Percentiles rank a stretch among this genome's conserved stretches.
Evolutionary conservation across 92 coral and sea anemone genomes (phyloP).

Genomic region (Palythoa grandiflora): DNA sequence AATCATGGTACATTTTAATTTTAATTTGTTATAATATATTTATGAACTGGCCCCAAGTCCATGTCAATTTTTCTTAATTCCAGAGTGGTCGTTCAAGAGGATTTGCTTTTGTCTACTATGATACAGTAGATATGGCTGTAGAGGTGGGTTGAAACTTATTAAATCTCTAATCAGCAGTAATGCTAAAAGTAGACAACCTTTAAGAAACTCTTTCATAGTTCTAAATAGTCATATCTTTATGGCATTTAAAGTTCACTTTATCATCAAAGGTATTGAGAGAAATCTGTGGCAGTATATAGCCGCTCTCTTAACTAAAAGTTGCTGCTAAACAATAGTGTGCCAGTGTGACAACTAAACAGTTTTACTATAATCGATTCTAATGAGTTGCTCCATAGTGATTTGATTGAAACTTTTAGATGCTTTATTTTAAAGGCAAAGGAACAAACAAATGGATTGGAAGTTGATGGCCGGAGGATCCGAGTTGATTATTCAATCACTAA

Average conservation of each 20-base stretch:
- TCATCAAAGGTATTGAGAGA: too few relatives aligned
- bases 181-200: too few relatives aligned
- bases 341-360: neutral
- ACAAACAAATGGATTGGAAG: conserved; percentile 89
- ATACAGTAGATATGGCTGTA: conserved; percentile 81
- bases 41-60: neutral
- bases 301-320: too few relatives aligned
- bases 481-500: conserved; percentile 97
- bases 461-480: conserved; percentile 96
- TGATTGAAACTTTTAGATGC: neutral
- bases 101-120: conserved; percentile 98
- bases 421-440: conserved; percentile 79
- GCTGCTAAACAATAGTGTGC: too few relatives aligned
- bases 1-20: too few relatives aligned
- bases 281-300: too few relatives aligned
- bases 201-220: too few relatives aligned
- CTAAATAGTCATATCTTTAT: too few relatives aligned
- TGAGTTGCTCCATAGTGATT: too few relatives aligned
- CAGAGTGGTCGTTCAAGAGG: conserved; percentile 99
- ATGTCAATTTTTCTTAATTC: neutral
- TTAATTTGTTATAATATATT: too few relatives aligned
- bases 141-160: conserved; percentile 61
- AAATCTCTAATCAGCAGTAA: too few relatives aligned
- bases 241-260: too few relatives aligned
- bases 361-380: neutral